A percentile compares a stretch with the other conserved stretches of the same genome.
Conservation (phyloP, 1,140 invertebrate species). For the Saxidomus purpurata region DNA sequence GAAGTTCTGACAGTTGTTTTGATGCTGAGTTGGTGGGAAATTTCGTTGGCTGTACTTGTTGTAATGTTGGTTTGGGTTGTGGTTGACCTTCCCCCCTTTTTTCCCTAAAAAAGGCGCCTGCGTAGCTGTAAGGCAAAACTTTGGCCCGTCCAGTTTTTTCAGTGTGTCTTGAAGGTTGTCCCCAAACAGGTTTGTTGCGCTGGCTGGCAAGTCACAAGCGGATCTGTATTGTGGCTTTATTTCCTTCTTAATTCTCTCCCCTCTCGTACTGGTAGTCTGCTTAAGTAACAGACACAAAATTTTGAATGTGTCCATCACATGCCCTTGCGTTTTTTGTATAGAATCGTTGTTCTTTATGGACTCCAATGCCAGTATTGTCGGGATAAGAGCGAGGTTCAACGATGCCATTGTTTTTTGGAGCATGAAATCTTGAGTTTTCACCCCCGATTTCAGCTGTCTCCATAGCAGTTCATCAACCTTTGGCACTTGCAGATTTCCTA, state of each 20-base stretch:
- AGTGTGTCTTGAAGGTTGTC: not conserved
- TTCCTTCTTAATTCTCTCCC: not conserved
- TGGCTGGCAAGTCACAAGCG: not conserved
- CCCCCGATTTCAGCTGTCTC: not conserved
- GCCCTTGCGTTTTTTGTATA: not conserved
- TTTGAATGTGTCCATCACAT: constrained; percentile 3
- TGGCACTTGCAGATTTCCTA: not conserved
- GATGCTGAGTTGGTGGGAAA: too few relatives aligned
- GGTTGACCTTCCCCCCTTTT: not conserved
- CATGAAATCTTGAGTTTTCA: constrained; percentile 2
- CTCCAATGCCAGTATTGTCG: not conserved
- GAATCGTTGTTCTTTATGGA: not conserved
- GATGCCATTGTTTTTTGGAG: not conserved
- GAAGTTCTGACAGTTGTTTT: too few relatives aligned
- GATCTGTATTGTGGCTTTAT: not conserved
- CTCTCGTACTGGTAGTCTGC: not conserved
- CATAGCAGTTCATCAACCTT: not conserved
- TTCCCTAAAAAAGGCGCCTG: not conserved
- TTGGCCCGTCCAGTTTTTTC: not conserved
- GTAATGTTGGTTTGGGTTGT: not conserved
- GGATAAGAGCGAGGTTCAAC: not conserved
- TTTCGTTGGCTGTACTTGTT: too few relatives aligned
- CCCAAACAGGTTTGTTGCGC: not conserved
- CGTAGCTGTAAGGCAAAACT: not conserved
- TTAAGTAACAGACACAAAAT: not conserved